Evolutionary conservation across 2,113 vertebrate species (phyloP).

Genomic region (Hippocampus barbouri): DNA sequence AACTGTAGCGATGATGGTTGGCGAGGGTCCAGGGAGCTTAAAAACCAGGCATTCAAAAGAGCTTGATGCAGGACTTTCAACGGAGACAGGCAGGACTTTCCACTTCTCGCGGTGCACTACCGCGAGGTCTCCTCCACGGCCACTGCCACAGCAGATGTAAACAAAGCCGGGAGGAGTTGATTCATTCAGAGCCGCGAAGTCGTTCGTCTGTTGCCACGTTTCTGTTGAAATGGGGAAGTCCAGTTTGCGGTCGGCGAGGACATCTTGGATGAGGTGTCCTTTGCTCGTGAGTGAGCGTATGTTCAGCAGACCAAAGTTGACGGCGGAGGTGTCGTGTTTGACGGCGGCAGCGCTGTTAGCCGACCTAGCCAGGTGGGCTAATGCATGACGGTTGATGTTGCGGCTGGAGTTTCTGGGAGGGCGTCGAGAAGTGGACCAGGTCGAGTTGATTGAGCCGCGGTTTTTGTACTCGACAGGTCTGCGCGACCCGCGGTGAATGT

Average conservation of each 20-base stretch:
- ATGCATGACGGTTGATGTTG: too few relatives aligned
- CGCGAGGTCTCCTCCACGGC: not conserved
- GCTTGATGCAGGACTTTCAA: not conserved
- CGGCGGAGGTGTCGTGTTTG: too few relatives aligned
- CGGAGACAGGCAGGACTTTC: not conserved
- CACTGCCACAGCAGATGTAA: not conserved
- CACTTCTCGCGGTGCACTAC: not conserved
- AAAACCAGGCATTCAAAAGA: not conserved
- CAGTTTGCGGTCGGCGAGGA: not conserved
- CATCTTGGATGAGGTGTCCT: too few relatives aligned
- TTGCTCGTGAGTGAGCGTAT: too few relatives aligned
- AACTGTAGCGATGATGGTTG: not conserved
- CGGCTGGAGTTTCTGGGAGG: too few relatives aligned
- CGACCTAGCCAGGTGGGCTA: too few relatives aligned
- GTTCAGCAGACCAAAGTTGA: too few relatives aligned
- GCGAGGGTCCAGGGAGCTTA: not conserved
- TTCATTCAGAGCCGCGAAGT: not conserved
- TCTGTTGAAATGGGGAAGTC: not conserved
- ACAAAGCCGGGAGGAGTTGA: not conserved
- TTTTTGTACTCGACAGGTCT: not conserved
- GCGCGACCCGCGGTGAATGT: too few relatives aligned
- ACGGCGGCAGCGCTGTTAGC: too few relatives aligned
- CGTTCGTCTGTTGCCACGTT: not conserved
- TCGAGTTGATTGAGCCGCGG: too few relatives aligned
- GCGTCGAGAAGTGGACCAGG: too few relatives aligned